These are phyloP conservation scores for Girardinichthys multiradiatus DNA, from an alignment of 2,113 vertebrate species.

Conservation along the genomic window DNA sequence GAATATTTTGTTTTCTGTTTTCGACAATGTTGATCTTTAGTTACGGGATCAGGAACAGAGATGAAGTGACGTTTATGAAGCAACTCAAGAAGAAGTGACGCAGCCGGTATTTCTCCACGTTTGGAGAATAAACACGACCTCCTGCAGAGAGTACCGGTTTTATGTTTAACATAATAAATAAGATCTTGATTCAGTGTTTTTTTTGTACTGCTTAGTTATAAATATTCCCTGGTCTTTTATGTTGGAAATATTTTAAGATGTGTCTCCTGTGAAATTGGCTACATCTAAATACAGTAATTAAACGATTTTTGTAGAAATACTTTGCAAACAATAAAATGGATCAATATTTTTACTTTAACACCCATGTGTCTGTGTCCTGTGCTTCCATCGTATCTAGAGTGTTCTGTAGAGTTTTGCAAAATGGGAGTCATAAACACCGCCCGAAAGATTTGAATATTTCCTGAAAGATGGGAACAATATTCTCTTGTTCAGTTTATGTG, in stretches of 20 bases:
- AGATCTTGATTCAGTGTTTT: not conserved
- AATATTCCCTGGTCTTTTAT: not conserved
- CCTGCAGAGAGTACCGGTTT: not conserved
- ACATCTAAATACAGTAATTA: constrained; percentile 21
- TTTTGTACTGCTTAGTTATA: not conserved
- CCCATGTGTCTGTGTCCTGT: not conserved
- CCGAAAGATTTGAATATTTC: constrained; percentile 65
- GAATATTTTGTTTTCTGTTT: not conserved
- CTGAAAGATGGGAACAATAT: constrained; percentile 11
- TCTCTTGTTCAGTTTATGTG: constrained; percentile 15
- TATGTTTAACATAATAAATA: not conserved
- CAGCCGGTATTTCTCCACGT: not conserved
- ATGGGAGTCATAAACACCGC: not conserved
- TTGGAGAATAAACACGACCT: not conserved
- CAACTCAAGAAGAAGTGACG: constrained; percentile 85
- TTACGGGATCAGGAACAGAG: constrained; percentile 94
- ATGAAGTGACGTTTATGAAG: constrained; percentile 95
- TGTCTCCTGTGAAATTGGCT: not conserved
- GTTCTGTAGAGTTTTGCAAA: not conserved
- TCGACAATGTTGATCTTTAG: constrained; percentile 67
- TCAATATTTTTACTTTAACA: not conserved
- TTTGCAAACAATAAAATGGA: constrained; percentile 9
- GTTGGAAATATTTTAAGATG: not conserved
- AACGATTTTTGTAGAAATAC: not conserved
- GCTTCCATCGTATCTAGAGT: not conserved